Conservation (phyloP, 2,797 vertebrate species). For the Alectoris magna region DNA sequence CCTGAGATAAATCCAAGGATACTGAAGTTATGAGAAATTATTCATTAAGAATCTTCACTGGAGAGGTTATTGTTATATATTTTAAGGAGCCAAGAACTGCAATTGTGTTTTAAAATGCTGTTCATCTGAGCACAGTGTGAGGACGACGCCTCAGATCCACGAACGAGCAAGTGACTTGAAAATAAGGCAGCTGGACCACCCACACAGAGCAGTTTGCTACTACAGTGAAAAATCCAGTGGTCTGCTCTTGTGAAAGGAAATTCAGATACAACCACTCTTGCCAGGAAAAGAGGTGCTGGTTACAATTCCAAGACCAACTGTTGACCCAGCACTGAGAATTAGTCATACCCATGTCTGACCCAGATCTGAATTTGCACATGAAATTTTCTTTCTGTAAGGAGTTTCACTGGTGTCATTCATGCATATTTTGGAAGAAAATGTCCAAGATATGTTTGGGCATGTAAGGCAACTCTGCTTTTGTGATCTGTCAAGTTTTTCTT, state of each 20-base stretch:
- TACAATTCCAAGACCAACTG: neutral
- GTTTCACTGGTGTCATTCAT: neutral
- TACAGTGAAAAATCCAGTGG: neutral
- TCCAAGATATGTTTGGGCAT: neutral
- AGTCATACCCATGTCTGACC: fast-evolving
- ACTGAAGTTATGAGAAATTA: neutral
- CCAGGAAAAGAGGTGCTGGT: neutral
- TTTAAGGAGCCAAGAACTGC: neutral
- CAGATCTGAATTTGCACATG: neutral
- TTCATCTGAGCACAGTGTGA: fast-evolving
- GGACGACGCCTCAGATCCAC: neutral
- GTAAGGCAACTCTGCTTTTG: neutral
- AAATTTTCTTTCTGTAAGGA: neutral
- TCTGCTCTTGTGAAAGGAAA: neutral
- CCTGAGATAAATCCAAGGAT: neutral
- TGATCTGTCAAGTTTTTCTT: neutral
- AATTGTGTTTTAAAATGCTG: neutral
- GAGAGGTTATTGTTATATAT: neutral
- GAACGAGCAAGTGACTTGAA: neutral
- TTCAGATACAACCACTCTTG: neutral
- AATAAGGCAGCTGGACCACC: neutral
- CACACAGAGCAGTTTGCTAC: neutral
- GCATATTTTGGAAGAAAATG: neutral
- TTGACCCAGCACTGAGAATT: neutral
- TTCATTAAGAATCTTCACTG: neutral